Percentiles rank a stretch among this genome's conserved stretches.
Conservation (phyloP, 1,140 invertebrate species). For the Temnothorax nylanderi region DNA sequence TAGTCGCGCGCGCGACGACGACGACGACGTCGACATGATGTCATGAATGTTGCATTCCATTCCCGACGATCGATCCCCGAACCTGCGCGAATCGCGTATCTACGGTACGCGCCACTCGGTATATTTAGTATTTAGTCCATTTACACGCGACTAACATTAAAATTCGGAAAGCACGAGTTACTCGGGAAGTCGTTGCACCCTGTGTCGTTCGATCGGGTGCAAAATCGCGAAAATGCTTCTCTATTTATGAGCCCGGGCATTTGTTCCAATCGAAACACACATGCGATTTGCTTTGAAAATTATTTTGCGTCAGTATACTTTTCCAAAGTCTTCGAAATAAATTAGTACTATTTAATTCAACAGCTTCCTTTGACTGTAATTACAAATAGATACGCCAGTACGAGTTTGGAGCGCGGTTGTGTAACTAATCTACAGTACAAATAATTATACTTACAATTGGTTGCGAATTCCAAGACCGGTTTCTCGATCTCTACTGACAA, state of each 20-base stretch:
- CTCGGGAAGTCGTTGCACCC: not conserved
- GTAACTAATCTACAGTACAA: too few relatives aligned
- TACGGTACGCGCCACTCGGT: not conserved
- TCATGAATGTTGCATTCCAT: slow-evolving; percentile 30
- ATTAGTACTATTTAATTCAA: not conserved
- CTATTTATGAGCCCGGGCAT: not conserved
- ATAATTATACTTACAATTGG: too few relatives aligned
- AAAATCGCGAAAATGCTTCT: not conserved
- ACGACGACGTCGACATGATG: not conserved
- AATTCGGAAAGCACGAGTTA: not conserved
- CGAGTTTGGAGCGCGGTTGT: too few relatives aligned
- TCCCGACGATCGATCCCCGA: slow-evolving; percentile 32
- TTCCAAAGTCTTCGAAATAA: not conserved
- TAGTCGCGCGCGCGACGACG: slow-evolving; percentile 5
- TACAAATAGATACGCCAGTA: too few relatives aligned
- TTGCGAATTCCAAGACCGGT: too few relatives aligned
- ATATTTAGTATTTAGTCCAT: not conserved
- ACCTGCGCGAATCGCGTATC: slow-evolving; percentile 1
- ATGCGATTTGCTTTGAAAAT: not conserved
- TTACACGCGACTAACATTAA: slow-evolving; percentile 8
- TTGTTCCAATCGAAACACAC: not conserved
- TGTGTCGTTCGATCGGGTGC: not conserved
- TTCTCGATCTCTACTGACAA: too few relatives aligned
- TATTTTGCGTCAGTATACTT: not conserved
- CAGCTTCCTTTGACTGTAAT: too few relatives aligned